phyloP scores from a whole-genome alignment of 2,113 vertebrate species.

The Amblyopsis rosae region DNA sequence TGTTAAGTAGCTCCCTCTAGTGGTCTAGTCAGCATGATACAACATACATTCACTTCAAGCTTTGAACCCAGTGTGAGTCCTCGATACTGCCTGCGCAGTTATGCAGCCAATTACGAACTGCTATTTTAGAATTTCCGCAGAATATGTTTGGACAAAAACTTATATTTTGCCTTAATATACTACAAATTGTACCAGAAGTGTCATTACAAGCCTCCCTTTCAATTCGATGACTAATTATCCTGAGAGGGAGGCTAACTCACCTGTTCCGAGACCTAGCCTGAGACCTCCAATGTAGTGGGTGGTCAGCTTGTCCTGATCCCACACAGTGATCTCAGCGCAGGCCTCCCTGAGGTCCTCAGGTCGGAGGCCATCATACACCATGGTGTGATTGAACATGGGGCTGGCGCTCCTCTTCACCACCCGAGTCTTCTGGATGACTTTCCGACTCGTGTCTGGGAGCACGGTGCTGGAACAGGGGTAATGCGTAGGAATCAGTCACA shows the following conservation, averaged over 20 bases:
- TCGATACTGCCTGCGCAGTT: no score
- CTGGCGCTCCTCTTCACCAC: constrained; percentile 83
- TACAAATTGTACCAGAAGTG: no score
- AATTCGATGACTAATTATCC: neutral
- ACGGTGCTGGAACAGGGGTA: constrained; percentile 75
- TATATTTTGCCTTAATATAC: no score
- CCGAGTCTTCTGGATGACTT: constrained; percentile 88
- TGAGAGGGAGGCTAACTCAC: constrained; percentile 58
- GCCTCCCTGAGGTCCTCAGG: constrained; percentile 86
- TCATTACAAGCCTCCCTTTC: no score
- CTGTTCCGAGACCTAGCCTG: constrained; percentile 89
- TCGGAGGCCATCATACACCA: constrained; percentile 91
- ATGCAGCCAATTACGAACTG: no score
- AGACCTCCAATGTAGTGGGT: constrained; percentile 91
- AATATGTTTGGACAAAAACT: no score
- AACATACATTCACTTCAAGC: no score
- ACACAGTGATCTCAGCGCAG: constrained; percentile 91
- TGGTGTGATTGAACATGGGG: constrained; percentile 93
- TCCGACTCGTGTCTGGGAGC: constrained; percentile 87
- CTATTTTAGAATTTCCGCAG: no score
- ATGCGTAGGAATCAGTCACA: no score
- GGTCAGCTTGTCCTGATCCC: constrained; percentile 87
- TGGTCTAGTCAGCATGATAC: no score
- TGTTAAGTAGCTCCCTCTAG: no score
- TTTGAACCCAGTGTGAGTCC: no score